Percentiles rank a stretch among this genome's conserved stretches.
Evolutionary conservation across 2,113 vertebrate species (phyloP).

Genomic region (Corvus hawaiiensis): DNA sequence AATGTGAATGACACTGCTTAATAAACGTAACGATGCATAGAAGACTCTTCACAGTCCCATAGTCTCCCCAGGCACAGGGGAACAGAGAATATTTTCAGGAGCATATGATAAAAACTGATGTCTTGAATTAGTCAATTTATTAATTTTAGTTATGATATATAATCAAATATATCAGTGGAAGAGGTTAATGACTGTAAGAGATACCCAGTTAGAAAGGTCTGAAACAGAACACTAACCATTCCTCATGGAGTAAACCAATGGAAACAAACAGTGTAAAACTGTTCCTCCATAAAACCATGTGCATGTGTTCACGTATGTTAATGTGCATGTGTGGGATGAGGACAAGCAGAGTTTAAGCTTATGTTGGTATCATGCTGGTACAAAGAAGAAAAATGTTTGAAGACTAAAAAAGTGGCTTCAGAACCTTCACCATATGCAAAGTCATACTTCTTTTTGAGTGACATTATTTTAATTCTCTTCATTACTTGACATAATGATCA

Average conservation of each 20-base stretch:
- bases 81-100: not conserved
- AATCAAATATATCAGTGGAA: not conserved
- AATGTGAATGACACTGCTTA: not conserved
- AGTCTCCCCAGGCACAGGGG: not conserved
- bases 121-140: not conserved
- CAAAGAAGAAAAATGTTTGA: not conserved
- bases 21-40: accelerated
- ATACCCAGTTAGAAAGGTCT: not conserved
- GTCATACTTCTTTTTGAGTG: not conserved
- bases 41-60: not conserved
- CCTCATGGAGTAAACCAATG: not conserved
- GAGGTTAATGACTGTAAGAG: not conserved
- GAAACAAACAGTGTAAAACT: not conserved
- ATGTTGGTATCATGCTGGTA: not conserved
- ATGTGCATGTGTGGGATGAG: not conserved
- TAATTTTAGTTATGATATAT: not conserved
- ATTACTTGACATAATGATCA: not conserved
- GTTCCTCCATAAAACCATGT: not conserved
- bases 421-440: not conserved
- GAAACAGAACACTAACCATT: not conserved
- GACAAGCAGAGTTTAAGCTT: not conserved
- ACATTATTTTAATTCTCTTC: not conserved
- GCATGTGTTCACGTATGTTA: not conserved
- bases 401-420: not conserved
- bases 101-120: not conserved